Conservation (phyloP, 2,113 vertebrate genomes). For the Brachypodius melanocephalos region DNA sequence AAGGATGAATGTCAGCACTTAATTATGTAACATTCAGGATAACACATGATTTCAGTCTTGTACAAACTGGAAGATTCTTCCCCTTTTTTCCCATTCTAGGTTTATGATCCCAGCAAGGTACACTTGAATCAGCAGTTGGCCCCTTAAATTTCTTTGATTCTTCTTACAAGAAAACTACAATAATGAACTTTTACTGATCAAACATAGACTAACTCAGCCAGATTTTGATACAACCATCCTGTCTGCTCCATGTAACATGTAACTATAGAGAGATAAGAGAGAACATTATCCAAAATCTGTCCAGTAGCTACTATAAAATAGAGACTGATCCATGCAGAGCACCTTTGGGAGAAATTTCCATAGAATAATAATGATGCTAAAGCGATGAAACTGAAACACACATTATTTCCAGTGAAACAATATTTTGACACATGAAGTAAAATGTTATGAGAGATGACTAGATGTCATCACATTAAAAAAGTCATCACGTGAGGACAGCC, state of each 20-base stretch:
- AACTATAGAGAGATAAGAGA: accelerated
- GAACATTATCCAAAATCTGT: neutral
- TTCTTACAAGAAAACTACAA: neutral
- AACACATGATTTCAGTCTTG: neutral
- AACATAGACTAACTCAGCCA: neutral
- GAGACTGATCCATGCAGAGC: neutral
- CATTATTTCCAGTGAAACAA: neutral
- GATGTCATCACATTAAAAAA: neutral
- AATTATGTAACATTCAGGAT: neutral
- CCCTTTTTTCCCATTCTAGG: neutral
- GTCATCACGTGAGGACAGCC: neutral
- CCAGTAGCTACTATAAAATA: neutral
- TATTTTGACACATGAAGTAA: slow-evolving; percentile 8
- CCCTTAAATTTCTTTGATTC: neutral
- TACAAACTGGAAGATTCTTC: neutral
- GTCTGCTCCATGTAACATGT: neutral
- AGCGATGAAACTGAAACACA: neutral
- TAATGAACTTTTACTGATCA: neutral
- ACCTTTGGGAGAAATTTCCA: neutral
- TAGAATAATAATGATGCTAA: neutral
- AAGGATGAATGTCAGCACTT: neutral
- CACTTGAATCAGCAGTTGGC: neutral
- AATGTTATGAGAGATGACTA: neutral
- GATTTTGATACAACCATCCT: neutral
- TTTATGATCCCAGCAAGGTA: neutral